Evolutionary conservation across 2,797 vertebrate species (phyloP), one percentile per base, ranked within the genome.

Genomic region (Sebastes paucispinis): DNA sequence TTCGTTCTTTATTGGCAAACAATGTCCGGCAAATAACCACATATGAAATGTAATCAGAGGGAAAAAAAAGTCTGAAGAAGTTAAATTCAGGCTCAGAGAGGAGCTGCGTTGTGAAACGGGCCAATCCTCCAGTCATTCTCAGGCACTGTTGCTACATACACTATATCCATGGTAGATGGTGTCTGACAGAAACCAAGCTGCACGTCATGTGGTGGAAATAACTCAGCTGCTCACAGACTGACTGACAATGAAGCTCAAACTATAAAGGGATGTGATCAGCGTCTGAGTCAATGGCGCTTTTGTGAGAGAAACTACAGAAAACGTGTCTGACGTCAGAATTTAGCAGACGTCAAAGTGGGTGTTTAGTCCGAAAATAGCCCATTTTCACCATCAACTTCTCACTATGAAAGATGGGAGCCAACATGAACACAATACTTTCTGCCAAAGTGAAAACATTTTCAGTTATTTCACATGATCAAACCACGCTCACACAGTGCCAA

Each of bases 311-410:
- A 81, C 27, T 60, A 67, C 25, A 68, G 64, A 36, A 77, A 82
- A 39, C 77, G 71, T 80, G 70, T 76, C 62, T 82, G 83, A 68
- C 50, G 29, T 73, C 75, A 78, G 59, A 81, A 34, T 64, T 0
- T 54, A 64, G 39, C 55, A 58, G 27, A 66, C 20, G 32, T 78
- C 43, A 50, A 71, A 82, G 62, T 73, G 32, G 58, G 25, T 5
- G 77, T 81, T 87, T 47, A 47, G 77, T 73, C 54, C 43, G 72
- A 83, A 90, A 86, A 85, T 24, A 87, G 24, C 6, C 18, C 1
- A 29, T 55, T 79, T 77, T 63, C 54, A 24, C 34, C 29, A 75
- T 72, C 52, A 72, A 18, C 62, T 50, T 58, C n/a, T 32, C 8
- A 59, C 34, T 27, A 24, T 22, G 36, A 47, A 75, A 34, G 11